Percentiles rank a stretch among this genome's conserved stretches.
phyloP scores from a whole-genome alignment of 2,113 vertebrate species.

The Haemorhous mexicanus region DNA sequence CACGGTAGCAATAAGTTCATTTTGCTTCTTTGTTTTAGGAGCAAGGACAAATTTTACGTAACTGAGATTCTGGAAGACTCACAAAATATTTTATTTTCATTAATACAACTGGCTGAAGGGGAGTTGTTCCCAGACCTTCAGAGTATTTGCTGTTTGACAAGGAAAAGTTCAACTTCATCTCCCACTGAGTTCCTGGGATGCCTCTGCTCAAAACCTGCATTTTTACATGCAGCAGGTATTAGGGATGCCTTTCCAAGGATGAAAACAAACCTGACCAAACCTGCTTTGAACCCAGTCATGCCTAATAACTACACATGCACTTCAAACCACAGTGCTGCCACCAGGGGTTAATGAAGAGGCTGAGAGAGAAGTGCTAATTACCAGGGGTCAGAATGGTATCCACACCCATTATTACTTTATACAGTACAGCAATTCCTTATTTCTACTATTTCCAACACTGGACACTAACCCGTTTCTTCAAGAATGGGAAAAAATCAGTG shows the following conservation, averaged over 20 bases:
- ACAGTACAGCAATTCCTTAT: not conserved
- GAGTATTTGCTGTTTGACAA: not conserved
- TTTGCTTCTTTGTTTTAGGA: not conserved
- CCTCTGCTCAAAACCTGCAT: not conserved
- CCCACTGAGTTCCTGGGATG: not conserved
- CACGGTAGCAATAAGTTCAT: not conserved
- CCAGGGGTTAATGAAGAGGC: not conserved
- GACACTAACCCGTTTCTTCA: not conserved
- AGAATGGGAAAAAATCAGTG: not conserved
- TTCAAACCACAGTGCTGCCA: not conserved
- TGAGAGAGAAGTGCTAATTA: not conserved
- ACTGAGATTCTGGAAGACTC: not conserved
- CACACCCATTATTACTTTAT: not conserved
- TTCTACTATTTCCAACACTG: not conserved
- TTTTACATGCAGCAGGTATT: rapidly evolving
- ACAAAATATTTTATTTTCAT: not conserved
- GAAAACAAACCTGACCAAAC: not conserved
- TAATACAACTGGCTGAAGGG: not conserved
- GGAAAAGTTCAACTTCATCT: not conserved
- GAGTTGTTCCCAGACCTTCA: not conserved
- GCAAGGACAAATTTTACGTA: not conserved
- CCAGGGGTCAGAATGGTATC: not conserved
- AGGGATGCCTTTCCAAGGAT: not conserved
- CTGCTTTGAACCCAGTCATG: not conserved
- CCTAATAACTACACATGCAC: not conserved